These are phyloP conservation scores for Pinna nobilis DNA, from an alignment of 1,140 invertebrate genomes.

Conservation along the genomic window DNA sequence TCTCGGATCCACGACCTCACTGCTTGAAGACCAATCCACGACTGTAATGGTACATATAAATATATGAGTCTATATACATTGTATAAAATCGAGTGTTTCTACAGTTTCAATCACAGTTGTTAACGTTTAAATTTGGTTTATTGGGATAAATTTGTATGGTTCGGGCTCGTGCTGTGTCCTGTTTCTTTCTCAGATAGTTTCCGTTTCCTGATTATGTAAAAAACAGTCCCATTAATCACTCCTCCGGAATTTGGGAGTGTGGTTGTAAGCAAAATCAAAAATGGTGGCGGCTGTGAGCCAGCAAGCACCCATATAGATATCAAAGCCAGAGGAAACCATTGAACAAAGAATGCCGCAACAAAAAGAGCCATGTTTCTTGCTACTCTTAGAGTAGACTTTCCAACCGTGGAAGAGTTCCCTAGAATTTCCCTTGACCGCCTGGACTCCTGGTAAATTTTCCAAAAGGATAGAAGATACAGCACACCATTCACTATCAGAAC, in stretches of 20 bases:
- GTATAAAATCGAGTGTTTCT: no score
- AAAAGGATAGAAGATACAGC: conserved; percentile 24
- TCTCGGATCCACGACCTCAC: no score
- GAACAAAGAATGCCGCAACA: conserved; percentile 29
- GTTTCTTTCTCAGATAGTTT: no score
- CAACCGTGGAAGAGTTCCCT: conserved; percentile 16
- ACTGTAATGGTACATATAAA: no score
- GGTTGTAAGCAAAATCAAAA: conserved; percentile 12
- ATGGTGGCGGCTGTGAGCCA: not conserved
- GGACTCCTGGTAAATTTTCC: conserved; percentile 10
- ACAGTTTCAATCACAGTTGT: no score
- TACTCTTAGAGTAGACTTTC: conserved; percentile 10
- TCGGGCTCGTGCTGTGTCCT: no score
- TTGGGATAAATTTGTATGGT: no score
- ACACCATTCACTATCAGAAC: conserved; percentile 6
- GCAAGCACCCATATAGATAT: conserved; percentile 26
- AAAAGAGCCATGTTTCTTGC: conserved; percentile 35
- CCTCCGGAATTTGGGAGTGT: conserved; percentile 36
- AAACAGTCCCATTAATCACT: conserved; percentile 33
- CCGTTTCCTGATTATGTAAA: conserved; percentile 20
- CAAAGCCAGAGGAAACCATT: conserved; percentile 33
- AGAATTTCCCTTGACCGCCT: conserved; percentile 10
- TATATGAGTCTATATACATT: no score
- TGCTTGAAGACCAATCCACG: no score
- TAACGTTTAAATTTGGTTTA: no score